A percentile compares a stretch with the other conserved stretches of the same genome.
phyloP scores from a whole-genome alignment of 2,113 vertebrate genomes.

The Mesoclemmys tuberculata region DNA sequence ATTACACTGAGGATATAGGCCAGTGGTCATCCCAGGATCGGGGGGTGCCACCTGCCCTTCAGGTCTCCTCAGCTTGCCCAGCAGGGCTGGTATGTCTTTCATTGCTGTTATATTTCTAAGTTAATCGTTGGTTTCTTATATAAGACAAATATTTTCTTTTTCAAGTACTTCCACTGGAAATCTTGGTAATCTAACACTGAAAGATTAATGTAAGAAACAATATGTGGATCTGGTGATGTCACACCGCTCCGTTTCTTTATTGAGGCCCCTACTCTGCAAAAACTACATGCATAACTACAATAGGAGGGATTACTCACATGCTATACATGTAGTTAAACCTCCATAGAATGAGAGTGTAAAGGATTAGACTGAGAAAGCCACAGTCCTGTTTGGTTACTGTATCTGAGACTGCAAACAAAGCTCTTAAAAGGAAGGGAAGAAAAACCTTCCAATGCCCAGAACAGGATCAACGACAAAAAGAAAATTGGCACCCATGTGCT shows the following conservation, averaged over 20 bases:
- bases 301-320: not conserved
- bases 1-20: not conserved
- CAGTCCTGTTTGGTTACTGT: not conserved
- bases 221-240: not conserved
- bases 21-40: not conserved
- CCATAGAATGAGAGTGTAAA: fast-evolving
- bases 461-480: not conserved
- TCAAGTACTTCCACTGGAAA: constrained; percentile 36
- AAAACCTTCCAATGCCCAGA: not conserved
- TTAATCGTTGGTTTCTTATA: constrained; percentile 11
- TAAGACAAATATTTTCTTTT: constrained; percentile 31
- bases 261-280: not conserved
- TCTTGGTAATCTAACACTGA: constrained; percentile 20
- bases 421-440: not conserved
- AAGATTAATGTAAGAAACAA: not conserved
- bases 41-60: not conserved
- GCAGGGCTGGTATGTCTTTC: not conserved
- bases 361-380: not conserved
- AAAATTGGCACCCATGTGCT: constrained; percentile 42
- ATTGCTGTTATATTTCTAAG: not conserved
- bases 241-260: not conserved
- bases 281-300: not conserved
- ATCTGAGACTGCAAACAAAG: not conserved
- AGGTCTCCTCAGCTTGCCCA: not conserved
- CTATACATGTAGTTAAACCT: not conserved